Conservation (phyloP, 2,113 vertebrate genomes). For the Cinclus mexicanus region DNA sequence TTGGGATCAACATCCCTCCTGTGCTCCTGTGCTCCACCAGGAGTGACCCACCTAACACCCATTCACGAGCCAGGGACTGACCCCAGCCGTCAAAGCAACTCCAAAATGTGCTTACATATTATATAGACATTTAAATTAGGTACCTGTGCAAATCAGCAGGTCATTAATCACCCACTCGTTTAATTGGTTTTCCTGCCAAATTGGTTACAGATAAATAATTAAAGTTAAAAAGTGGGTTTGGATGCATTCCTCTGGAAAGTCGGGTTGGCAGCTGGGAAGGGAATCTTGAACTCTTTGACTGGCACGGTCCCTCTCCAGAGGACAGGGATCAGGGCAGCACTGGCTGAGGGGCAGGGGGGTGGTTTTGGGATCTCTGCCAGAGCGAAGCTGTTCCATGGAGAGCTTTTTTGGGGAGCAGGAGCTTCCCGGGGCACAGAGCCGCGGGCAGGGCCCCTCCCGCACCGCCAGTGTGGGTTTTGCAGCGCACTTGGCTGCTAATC, state of each 20-base stretch:
- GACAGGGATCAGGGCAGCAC: rapidly evolving
- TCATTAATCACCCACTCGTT: conserved; percentile 72
- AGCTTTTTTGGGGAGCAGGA: not conserved
- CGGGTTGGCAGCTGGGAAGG: conserved; percentile 17
- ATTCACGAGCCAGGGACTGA: not conserved
- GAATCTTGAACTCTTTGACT: not conserved
- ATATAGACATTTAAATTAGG: conserved; percentile 74
- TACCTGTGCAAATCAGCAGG: conserved; percentile 64
- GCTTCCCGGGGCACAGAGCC: not conserved
- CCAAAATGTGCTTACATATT: conserved; percentile 48
- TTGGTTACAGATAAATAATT: conserved; percentile 77
- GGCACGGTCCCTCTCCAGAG: rapidly evolving
- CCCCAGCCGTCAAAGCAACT: not conserved
- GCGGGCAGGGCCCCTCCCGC: not conserved
- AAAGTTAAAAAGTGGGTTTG: conserved; percentile 68
- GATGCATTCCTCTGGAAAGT: conserved; percentile 63
- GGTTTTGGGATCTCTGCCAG: rapidly evolving
- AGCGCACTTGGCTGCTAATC: conserved; percentile 71
- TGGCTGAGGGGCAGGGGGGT: not conserved
- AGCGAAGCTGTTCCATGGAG: not conserved
- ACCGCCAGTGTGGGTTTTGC: conserved; percentile 41
- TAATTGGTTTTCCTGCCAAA: conserved; percentile 75
- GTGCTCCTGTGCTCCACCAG: not conserved
- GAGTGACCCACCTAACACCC: not conserved
- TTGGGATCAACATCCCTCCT: not conserved